Evolutionary conservation across 2,888 invertebrate genomes (phyloP).

Genomic region (Panzeria rudis): DNA sequence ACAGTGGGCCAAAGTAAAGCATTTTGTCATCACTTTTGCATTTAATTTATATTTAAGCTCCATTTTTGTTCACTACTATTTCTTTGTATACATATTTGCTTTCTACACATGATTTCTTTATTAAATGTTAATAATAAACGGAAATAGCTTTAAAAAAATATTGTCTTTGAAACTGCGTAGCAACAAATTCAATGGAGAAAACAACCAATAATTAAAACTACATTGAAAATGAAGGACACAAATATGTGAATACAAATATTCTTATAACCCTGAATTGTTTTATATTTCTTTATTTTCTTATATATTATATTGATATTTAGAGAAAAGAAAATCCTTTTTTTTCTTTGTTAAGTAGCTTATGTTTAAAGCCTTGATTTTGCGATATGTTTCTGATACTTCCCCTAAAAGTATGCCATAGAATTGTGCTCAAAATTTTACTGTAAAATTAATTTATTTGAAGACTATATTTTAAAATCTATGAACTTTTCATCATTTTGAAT

Average conservation of each 20-base stretch:
- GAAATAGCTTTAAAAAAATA: slow-evolving; percentile 1
- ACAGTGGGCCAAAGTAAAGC: too few species aligned
- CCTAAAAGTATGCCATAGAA: not conserved
- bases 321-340: not conserved
- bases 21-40: too few species aligned
- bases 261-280: slow-evolving; percentile 14
- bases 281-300: not conserved
- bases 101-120: not conserved
- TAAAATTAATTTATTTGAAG: not conserved
- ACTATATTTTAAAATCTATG: not conserved
- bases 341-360: slow-evolving; percentile 2
- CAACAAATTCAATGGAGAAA: too few species aligned
- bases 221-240: slow-evolving; percentile 26
- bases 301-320: not conserved
- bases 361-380: not conserved
- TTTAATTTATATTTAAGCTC: not conserved
- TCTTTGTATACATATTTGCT: not conserved
- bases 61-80: not conserved
- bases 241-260: not conserved
- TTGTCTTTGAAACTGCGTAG: not conserved
- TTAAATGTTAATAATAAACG: not conserved
- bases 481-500: not conserved
- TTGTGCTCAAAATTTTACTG: not conserved
- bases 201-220: slow-evolving; percentile 14
- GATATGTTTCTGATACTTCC: not conserved